Conservation (phyloP, 1,140 invertebrate genomes). For the Bombus pascuorum region DNA sequence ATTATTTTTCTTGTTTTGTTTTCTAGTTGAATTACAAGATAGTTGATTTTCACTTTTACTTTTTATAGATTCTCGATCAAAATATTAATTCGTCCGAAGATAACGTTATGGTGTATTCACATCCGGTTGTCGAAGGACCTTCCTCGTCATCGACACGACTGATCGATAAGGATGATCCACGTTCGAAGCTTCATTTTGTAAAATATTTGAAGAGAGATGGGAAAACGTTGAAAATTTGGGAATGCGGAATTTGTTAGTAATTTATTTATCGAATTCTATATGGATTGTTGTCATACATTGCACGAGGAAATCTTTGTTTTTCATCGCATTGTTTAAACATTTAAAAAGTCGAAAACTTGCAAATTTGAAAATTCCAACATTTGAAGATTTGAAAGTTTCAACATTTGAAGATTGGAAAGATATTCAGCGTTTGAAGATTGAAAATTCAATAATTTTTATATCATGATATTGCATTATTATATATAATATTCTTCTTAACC, state of each 20-base stretch:
- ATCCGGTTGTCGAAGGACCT: slow-evolving; percentile 58
- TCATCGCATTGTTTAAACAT: neutral
- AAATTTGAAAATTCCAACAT: neutral
- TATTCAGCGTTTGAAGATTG: neutral
- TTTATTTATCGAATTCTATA: slow-evolving; percentile 2
- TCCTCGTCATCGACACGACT: slow-evolving; percentile 63
- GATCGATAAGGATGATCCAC: slow-evolving; percentile 82
- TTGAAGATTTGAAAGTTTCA: neutral
- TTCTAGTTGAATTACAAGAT: neutral
- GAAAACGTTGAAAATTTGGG: slow-evolving; percentile 86
- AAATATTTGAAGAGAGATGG: slow-evolving; percentile 86
- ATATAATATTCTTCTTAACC: neutral
- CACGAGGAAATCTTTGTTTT: neutral
- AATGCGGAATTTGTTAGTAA: slow-evolving; percentile 86
- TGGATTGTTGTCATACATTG: neutral
- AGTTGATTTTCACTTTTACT: too few relatives aligned
- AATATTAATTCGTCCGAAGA: slow-evolving; percentile 60
- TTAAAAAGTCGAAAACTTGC: neutral
- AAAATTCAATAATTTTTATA: neutral
- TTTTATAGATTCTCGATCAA: slow-evolving; percentile 62
- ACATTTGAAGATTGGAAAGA: neutral
- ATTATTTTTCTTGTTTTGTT: neutral
- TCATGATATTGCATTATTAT: neutral
- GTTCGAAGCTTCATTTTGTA: slow-evolving; percentile 84
- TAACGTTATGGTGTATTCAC: slow-evolving; percentile 67